Base-by-base conservation (phyloP, 2,797 vertebrate genomes). In the Mionectes olivaceus region DNA sequence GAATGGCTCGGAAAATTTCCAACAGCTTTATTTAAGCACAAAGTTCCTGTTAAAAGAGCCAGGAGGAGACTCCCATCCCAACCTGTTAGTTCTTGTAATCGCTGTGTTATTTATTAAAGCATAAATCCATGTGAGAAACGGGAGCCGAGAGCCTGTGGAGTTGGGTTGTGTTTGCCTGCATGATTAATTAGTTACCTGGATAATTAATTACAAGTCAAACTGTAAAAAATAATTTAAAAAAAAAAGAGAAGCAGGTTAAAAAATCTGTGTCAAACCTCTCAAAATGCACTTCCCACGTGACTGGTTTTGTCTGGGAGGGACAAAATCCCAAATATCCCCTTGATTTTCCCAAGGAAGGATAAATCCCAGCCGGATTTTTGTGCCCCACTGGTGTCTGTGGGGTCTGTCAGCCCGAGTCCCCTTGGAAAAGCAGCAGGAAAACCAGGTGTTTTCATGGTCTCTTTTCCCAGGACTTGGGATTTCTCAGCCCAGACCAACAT, bases 1-100 rank as follows among this genome's bases (percentile, higher is more conserved):
- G 70, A 73, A 71, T 89, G 4, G 52, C 74, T 65, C 50, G 73
- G 49, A 70, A 83, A 90, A 94, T 90, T 59, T 10, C 30, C 27
- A 43, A 35, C 14, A 56, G 49, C 37, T 96, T 96, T 96, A 90
- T 81, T 94, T 63, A 77, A 87, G 79, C 94, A 88, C 22, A 65
- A 88, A 85, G 55, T 94, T 68, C 44, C 61, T 70, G 60, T 50
- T 50, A 46, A 89, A 91, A 60, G n/a, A 71, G 78, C 61, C 27
- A 5, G 57, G 60, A 63, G 35, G 50, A 59, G 65, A 47, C 41
- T 90, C 55, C 83, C 3, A 30, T 71, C 52, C 63, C 80, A 80
- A 88, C 43, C 73, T 94, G 93, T 90, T 95, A 92, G 82, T 59
- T 71, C 10, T 32, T 89, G 64, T 76, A 35, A 88, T 50, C 46